Conservation (phyloP, 2,113 vertebrate species). For the Thermophis baileyi region DNA sequence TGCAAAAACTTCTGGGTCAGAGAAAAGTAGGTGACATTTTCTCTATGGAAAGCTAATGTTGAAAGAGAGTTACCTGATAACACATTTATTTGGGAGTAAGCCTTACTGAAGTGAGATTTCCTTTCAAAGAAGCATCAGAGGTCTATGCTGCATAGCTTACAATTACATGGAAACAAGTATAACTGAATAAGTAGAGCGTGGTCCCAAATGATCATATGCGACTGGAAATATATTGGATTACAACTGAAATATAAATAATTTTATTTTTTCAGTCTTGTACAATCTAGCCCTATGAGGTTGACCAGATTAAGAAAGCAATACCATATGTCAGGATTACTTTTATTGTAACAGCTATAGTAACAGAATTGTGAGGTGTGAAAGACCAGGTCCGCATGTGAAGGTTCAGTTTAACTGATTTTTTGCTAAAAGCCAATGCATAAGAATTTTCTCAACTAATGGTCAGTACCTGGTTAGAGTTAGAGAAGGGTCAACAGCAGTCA, state of each 20-base stretch:
- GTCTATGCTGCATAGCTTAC: not conserved
- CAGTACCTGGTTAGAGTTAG: not conserved
- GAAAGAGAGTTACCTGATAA: not conserved
- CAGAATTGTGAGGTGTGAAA: not conserved
- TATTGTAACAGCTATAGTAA: not conserved
- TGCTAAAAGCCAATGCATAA: not conserved
- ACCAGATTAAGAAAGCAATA: not conserved
- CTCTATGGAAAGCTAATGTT: not conserved
- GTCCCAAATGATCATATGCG: not conserved
- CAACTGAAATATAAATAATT: not conserved
- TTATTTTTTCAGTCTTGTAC: not conserved
- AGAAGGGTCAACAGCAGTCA: not conserved
- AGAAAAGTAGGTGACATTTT: constrained; percentile 72
- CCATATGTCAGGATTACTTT: not conserved
- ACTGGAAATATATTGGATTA: too few species aligned
- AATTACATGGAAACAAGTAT: not conserved
- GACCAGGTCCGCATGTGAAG: not conserved
- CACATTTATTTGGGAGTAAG: not conserved
- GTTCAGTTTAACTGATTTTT: not conserved
- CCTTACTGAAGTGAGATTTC: not conserved
- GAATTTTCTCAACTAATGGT: not conserved
- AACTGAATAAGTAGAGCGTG: not conserved
- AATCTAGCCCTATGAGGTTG: not conserved
- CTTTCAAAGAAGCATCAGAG: not conserved
- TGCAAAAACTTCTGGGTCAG: constrained; percentile 65